Evolutionary conservation across 2,797 vertebrate genomes (phyloP).

Genomic region (Sebastes nivosus): DNA sequence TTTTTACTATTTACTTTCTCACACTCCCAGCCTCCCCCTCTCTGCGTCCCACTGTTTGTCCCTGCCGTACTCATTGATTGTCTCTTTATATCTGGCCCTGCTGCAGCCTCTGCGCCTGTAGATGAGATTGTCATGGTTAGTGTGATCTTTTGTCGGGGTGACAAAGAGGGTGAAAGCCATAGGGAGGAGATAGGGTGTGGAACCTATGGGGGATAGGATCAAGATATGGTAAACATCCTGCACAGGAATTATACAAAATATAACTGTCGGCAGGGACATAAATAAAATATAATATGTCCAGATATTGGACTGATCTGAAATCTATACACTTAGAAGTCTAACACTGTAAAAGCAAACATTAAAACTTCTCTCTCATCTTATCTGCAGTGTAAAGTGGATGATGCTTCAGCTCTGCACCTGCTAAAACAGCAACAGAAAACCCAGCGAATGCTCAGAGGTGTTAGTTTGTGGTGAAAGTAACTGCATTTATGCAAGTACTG

Average conservation of each 20-base stretch:
- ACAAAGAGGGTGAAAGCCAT: conserved; percentile 64
- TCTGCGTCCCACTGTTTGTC: conserved; percentile 59
- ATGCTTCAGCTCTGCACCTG: not conserved
- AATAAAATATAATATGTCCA: not conserved
- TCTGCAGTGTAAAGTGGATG: not conserved
- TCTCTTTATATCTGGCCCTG: conserved; percentile 61
- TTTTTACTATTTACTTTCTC: conserved; percentile 77
- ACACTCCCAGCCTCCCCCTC: conserved; percentile 58
- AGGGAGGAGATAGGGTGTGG: conserved; percentile 38
- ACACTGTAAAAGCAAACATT: conserved; percentile 8
- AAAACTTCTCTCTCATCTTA: not conserved
- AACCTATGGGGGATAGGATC: conserved; percentile 35
- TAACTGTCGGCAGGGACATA: not conserved
- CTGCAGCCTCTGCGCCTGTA: conserved; percentile 52
- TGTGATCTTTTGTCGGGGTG: conserved; percentile 66
- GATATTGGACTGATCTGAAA: not conserved
- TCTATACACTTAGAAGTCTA: not conserved
- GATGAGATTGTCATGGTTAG: conserved; percentile 78
- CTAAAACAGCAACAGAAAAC: not conserved
- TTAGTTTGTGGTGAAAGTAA: not conserved
- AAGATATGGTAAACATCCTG: conserved; percentile 57
- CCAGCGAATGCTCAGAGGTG: not conserved
- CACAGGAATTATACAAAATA: conserved; percentile 19
- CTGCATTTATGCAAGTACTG: not conserved
- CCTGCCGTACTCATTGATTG: conserved; percentile 55